Base-by-base conservation (phyloP, 2,113 vertebrate genomes). In the Pleuronectes platessa region DNA sequence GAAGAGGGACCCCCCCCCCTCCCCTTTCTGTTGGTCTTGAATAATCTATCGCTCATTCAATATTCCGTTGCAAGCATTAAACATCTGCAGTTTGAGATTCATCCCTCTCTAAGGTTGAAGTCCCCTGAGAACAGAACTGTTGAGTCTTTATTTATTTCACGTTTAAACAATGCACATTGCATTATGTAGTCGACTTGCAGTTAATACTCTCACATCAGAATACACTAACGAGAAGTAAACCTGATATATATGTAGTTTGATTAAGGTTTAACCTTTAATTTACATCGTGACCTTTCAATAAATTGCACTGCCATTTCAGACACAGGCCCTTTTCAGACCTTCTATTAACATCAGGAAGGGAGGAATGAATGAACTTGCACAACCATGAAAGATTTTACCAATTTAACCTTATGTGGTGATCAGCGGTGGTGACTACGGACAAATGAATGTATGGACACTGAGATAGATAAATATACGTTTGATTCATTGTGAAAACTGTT, bases 51-150 rank as follows among this genome's bases (percentile, higher is more conserved):
- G 35, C 54, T 56, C 70, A 72, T 86, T 84, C 58, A 31, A 59
- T 87, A 83, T 84, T 88, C 84, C 76, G 63, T 85, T 71, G 76
- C 64, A 83, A 81, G 74, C 81, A 88, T 88, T 78, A 90, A 86
- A 80, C 55, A 60, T 27, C 56, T 59, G 31, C 61, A 63, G 76
- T 87, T 81, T 78, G 73, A 82, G 63, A 86, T 81, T 66, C 2
- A 31, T 35, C 63, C 55, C 35, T 31, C 58, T 70, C 59, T 79
- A 21, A 49, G 26, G 77, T 79, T 9, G 45, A 8, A 45, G 35
- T 81, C 59, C 63, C 61, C 14, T 1, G 53, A 75, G 37, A 18
- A 51, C 63, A 72, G 11, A 51, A 76, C 59, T 61, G 23, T 37
- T 0, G 1, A 71, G 17, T 69, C 17, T 82, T 80, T 21, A 75